Base-by-base conservation (phyloP, 2,797 vertebrate species). In the Chelmon rostratus region DNA sequence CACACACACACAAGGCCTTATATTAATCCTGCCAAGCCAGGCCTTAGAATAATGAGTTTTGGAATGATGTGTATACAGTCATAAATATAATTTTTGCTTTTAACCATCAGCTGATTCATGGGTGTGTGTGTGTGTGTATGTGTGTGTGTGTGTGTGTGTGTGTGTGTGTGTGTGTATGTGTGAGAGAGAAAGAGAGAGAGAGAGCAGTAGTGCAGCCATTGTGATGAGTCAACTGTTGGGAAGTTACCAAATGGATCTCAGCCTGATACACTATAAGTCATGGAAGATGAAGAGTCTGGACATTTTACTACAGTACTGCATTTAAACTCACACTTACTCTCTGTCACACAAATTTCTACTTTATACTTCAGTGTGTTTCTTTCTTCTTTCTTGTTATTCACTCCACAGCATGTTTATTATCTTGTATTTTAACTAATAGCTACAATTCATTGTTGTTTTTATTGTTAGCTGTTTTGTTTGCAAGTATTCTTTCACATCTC, bases 41-140 rank as follows among this genome's bases (percentile, higher is more conserved):
- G 88, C 78, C 81, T 88, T 88, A 92, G 92, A 94, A 88, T 94
- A 91, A 93, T 94, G 90, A 94, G 80, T 88, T 89, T 91, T 89
- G 88, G 81, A 92, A 90, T 89, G 85, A 91, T 89, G 82, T 93
- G 91, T 90, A 90, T 89, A 91, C 80, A 88, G 87, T 91, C 92
- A 91, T 93, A 93, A 94, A 93, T 93, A 91, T 89, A 77, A 65
- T 90, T 90, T 91, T 89, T 88, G 81, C 88, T 91, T 90, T 91
- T 86, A 91, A 91, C 79, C 86, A 92, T 89, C 84, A 89, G 85
- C 86, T 93, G 92, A 92, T 93, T 93, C 88, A 93, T 91, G 88
- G 73, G 82, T 76, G 74, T 83, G 54, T 80, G 71, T 83, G 79
- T 88, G 52, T 74, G 63, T 75, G 68, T 44, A 40, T 23, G 61